These are phyloP conservation scores for Crocallis elinguaria DNA, from an alignment of 2,888 invertebrate species.

Conservation along the genomic window DNA sequence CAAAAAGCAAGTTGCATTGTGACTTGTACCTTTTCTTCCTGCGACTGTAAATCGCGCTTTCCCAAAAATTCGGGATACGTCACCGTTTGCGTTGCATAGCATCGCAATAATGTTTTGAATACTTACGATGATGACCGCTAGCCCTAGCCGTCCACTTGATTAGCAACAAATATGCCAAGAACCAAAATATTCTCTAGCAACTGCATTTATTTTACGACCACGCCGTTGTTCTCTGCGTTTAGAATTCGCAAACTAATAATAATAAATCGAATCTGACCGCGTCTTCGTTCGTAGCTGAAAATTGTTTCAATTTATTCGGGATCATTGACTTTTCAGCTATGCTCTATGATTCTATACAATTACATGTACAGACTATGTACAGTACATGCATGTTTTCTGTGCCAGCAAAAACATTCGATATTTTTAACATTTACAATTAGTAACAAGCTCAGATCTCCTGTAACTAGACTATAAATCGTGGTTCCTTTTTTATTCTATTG, in stretches of 20 bases:
- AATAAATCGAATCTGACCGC: conserved; percentile 18
- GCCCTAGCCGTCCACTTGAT: too few relatives aligned
- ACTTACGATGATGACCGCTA: too few relatives aligned
- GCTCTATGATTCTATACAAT: conserved; percentile 10
- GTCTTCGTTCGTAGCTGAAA: conserved; percentile 10
- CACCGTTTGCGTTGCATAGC: too few relatives aligned
- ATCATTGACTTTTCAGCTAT: conserved; percentile 20
- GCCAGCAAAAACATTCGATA: conserved; percentile 25
- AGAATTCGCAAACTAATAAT: conserved; percentile 12
- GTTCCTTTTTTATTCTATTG: too few relatives aligned
- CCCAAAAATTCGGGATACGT: too few relatives aligned
- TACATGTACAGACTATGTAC: background rate
- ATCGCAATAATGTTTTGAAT: too few relatives aligned
- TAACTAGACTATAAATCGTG: too few relatives aligned
- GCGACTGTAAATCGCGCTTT: too few relatives aligned
- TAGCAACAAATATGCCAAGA: background rate
- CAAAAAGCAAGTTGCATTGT: too few relatives aligned
- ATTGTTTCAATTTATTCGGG: conserved; percentile 23
- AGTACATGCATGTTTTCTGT: conserved; percentile 10
- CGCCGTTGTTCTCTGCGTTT: conserved; percentile 12
- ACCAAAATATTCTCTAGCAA: background rate
- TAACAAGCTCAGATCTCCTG: too few relatives aligned
- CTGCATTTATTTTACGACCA: conserved; percentile 6
- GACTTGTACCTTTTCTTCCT: too few relatives aligned
- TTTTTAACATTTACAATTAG: too few relatives aligned